Conservation (phyloP, 2,113 vertebrate species). For the Holacanthus passer region DNA sequence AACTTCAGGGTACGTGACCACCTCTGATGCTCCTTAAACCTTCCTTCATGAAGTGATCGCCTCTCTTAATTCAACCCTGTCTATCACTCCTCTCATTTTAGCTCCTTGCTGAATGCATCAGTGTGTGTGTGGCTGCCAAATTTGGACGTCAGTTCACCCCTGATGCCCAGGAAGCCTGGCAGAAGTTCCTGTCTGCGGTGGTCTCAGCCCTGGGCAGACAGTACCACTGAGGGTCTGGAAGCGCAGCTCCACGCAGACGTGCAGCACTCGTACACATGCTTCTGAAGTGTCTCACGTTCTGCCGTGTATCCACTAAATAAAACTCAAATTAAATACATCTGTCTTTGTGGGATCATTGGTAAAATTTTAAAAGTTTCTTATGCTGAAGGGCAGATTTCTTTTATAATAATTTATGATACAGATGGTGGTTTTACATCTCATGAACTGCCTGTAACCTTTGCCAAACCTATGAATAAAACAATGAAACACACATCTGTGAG, state of each 20-base stretch:
- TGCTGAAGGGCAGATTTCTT: too few relatives aligned
- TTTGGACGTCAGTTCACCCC: constrained; percentile 78
- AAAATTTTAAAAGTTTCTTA: background rate
- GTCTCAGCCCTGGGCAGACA: constrained; percentile 55
- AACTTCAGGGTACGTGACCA: background rate
- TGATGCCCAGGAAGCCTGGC: constrained; percentile 75
- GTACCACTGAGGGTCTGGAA: constrained; percentile 45
- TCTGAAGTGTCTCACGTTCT: background rate
- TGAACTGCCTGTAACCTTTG: too few relatives aligned
- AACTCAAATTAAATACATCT: background rate
- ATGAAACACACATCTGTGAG: too few relatives aligned
- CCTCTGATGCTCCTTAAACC: background rate
- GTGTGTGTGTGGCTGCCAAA: constrained; percentile 66
- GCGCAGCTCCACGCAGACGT: background rate
- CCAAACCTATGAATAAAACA: too few relatives aligned
- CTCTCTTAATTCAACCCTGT: background rate
- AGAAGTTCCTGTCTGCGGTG: constrained; percentile 84
- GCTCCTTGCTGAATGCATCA: constrained; percentile 14
- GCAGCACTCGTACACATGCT: background rate
- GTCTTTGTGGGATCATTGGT: background rate
- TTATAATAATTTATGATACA: too few relatives aligned
- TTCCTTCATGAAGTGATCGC: background rate
- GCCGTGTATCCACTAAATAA: background rate
- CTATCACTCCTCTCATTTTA: background rate
- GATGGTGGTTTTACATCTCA: too few relatives aligned